Percentiles rank a stretch among this genome's conserved stretches.
Conservation (phyloP, 2,888 invertebrate species). For the Lithophane leautieri region DNA sequence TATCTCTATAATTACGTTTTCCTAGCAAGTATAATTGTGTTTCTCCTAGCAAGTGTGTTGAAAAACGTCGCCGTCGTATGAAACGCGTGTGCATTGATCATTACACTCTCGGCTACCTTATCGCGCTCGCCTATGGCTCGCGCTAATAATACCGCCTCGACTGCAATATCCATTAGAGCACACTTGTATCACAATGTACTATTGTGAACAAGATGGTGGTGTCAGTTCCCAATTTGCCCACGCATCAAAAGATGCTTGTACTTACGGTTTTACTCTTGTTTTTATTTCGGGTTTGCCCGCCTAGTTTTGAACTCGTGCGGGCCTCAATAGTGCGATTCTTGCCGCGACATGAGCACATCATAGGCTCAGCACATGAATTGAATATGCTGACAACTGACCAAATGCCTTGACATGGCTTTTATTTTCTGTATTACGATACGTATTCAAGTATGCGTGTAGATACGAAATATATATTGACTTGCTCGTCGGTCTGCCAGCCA, state of each 20-base stretch:
- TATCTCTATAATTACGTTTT: too few species aligned
- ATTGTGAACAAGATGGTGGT: too few species aligned
- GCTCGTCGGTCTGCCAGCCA: conserved; percentile 32
- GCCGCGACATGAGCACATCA: neutral
- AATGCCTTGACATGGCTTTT: neutral
- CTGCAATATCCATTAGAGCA: too few species aligned
- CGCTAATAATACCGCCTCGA: too few species aligned
- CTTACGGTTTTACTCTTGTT: neutral
- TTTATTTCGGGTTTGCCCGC: neutral
- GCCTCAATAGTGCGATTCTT: neutral
- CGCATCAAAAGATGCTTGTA: neutral
- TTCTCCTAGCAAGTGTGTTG: too few species aligned
- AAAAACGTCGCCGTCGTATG: too few species aligned
- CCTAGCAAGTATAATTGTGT: too few species aligned
- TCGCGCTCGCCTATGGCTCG: too few species aligned
- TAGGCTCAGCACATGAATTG: neutral
- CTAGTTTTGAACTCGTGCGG: neutral
- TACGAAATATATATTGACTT: neutral
- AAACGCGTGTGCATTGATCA: too few species aligned
- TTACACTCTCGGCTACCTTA: too few species aligned
- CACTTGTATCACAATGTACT: too few species aligned
- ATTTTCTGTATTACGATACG: neutral
- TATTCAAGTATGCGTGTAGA: neutral
- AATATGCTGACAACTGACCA: conserved; percentile 6
- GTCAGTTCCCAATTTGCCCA: too few species aligned